Evolutionary conservation across 2,888 invertebrate genomes (phyloP).

Genomic region (Xestia c-nigrum): DNA sequence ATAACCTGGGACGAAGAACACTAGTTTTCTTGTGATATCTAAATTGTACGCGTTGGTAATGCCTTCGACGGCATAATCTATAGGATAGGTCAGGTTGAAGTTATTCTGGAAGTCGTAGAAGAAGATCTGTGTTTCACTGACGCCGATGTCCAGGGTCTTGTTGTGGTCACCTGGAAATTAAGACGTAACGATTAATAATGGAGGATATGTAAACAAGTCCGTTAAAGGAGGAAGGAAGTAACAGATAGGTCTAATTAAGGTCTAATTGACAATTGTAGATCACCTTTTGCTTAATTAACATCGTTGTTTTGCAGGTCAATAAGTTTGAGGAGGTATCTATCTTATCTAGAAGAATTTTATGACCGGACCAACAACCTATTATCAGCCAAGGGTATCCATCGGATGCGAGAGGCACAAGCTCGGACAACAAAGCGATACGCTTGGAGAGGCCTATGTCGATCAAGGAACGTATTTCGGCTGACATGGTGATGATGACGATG

Average conservation of each 20-base stretch:
- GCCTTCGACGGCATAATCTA: slow-evolving; percentile 77
- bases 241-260: background rate
- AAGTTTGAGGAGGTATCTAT: background rate
- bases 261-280: background rate
- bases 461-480: background rate
- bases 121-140: slow-evolving; percentile 80
- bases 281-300: too few relatives aligned
- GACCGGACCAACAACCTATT: background rate
- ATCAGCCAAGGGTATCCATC: background rate
- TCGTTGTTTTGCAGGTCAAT: background rate
- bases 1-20: slow-evolving; percentile 86
- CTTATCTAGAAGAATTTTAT: background rate
- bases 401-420: background rate
- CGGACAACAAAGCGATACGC: too few relatives aligned
- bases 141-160: slow-evolving; percentile 76
- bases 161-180: slow-evolving; percentile 82
- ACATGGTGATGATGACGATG: too few relatives aligned
- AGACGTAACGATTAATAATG: background rate
- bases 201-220: background rate
- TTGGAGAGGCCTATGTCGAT: background rate
- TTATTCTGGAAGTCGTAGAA: slow-evolving; percentile 87
- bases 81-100: slow-evolving; percentile 78
- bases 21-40: slow-evolving; percentile 79
- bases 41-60: slow-evolving; percentile 79
- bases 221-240: background rate